phyloP scores from a whole-genome alignment of 2,113 vertebrate genomes.

The Neogale vison region DNA sequence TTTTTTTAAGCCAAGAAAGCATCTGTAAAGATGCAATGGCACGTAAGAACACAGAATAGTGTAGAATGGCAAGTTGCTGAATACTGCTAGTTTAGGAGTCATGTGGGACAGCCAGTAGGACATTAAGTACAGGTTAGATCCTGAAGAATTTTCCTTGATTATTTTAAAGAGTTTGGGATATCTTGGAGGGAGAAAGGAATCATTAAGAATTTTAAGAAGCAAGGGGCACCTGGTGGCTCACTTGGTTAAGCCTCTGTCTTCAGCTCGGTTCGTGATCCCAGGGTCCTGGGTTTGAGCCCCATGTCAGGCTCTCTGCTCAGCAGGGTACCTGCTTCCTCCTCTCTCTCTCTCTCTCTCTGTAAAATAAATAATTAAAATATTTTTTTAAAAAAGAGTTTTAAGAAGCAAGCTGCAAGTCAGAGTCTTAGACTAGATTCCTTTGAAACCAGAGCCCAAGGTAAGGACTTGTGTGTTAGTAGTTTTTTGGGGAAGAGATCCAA shows the following conservation, averaged over 20 bases:
- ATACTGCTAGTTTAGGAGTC: background rate
- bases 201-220: background rate
- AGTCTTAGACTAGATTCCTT: background rate
- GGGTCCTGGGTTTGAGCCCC: too few relatives aligned
- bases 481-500: background rate
- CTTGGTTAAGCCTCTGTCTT: too few relatives aligned
- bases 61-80: background rate
- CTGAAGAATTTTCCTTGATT: background rate
- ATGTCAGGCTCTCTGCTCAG: too few relatives aligned
- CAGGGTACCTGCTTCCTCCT: too few relatives aligned
- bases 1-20: background rate
- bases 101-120: background rate
- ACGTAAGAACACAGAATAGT: background rate
- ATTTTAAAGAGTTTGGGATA: background rate
- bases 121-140: background rate
- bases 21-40: background rate
- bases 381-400: too few relatives aligned
- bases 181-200: background rate
- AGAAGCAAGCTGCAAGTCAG: background rate
- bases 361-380: too few relatives aligned
- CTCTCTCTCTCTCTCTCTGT: too few relatives aligned
- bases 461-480: background rate
- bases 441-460: background rate
- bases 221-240: background rate
- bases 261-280: too few relatives aligned